Conservation (phyloP, 30 jellyfish, hydroid and myxozoan species). For the Aurelia aurita complex sp. Pacific region DNA sequence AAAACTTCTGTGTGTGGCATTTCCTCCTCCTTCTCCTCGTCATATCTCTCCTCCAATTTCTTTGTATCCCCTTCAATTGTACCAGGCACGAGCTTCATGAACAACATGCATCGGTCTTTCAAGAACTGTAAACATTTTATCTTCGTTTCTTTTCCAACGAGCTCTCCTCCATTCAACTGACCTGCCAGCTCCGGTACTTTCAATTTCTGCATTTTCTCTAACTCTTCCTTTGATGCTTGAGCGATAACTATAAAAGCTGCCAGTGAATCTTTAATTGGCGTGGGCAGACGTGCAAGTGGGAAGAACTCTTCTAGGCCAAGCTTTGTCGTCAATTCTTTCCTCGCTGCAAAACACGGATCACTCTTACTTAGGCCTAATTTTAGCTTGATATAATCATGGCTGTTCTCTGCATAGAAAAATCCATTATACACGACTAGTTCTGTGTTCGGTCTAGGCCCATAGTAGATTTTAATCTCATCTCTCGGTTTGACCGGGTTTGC, state of each 20-base stretch:
- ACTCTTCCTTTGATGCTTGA: constrained; percentile 26
- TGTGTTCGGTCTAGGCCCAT: constrained; percentile 71
- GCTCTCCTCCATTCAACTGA: background rate
- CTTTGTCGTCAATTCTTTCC: constrained; percentile 9
- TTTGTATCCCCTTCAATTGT: background rate
- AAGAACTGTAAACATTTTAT: constrained; percentile 13
- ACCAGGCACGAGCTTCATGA: constrained; percentile 3
- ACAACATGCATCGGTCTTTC: constrained; percentile 34
- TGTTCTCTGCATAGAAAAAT: constrained; percentile 49
- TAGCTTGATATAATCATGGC: constrained; percentile 38
- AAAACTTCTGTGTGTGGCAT: background rate
- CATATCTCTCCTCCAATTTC: background rate
- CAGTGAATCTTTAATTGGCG: constrained; percentile 30
- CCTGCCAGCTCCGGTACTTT: constrained; percentile 19
- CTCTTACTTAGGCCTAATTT: constrained; percentile 34
- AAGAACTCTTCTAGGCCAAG: constrained; percentile 34
- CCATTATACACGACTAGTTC: constrained; percentile 66
- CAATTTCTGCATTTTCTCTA: constrained; percentile 12
- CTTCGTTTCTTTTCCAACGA: constrained; percentile 35
- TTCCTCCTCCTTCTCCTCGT: background rate
- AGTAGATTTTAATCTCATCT: constrained; percentile 38
- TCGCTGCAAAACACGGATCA: constrained; percentile 16
- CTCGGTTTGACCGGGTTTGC: constrained; percentile 10
- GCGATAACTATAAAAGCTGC: constrained; percentile 18
- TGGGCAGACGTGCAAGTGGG: constrained; percentile 37